Base-by-base conservation (phyloP, 2,113 vertebrate genomes). In the Centrocercus urophasianus region DNA sequence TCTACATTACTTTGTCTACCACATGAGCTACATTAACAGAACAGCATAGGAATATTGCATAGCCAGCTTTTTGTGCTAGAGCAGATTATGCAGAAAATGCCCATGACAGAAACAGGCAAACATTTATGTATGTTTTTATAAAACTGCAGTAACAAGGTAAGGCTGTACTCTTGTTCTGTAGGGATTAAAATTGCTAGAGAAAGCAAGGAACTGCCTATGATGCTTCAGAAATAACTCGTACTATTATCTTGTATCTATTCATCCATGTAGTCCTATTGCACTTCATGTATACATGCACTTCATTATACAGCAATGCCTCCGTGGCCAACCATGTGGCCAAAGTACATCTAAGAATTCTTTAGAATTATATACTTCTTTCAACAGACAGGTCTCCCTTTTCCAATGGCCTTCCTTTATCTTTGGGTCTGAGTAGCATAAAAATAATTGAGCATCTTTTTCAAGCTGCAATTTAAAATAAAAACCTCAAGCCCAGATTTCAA, bases 101-200 rank as follows among this genome's bases (percentile, higher is more conserved):
- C 24, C 38, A 27, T 43, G 48, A 90, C 92, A 93, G 61, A 82
- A 89, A 75, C 12, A 56, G 21, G 21, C 86, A 90, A 95, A 50
- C 22, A 24, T 64, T 75, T 67, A 61, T 30, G 6, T 36, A 38
- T 6, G 1, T 24, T 83, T 91, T 88, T 65, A 56, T 45, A 88
- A 86, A 93, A 84, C 13, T 78, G 70, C 81, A 95, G 52, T 43
- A 90, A 75, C 17, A 71, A 43, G 38, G 30, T 78, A 90, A 83
- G 80, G 6, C 52, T 56, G 10, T 42, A 16, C 4, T 90, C 40
- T 74, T 32, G 50, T 74, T 48, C 73, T 57, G 25, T 14, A 67
- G 25, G 42, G 6, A 89, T 86, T 92, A 64, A 74, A 86, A 81
- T 50, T 17, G 21, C 5, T 67, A 27, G 13, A 75, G 38, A 32